Percentiles rank a stretch among this genome's conserved stretches.
These are phyloP conservation scores for Drosophila yakuba DNA, from an alignment of 1,140 invertebrate species.

Conservation along the genomic window DNA sequence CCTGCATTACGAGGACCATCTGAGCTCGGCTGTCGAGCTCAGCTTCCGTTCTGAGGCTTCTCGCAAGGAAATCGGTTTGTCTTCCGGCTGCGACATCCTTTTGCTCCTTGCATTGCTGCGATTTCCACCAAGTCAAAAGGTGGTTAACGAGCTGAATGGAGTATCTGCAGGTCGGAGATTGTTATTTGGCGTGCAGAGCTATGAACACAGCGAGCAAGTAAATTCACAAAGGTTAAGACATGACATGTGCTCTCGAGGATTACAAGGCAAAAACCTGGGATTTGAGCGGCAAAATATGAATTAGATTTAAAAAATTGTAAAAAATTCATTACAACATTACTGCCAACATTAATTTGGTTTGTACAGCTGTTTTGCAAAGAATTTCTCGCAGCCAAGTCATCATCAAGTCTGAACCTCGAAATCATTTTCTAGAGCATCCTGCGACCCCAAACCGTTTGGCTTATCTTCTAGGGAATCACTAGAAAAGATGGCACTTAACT, in stretches of 20 bases:
- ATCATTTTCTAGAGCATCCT: constrained; percentile 5
- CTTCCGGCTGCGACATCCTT: constrained; percentile 61
- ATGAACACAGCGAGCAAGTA: not conserved
- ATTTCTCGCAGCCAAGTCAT: constrained; percentile 20
- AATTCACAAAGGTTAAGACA: not conserved
- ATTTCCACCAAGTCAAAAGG: constrained; percentile 15
- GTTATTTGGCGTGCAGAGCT: constrained; percentile 9
- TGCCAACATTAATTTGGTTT: not conserved
- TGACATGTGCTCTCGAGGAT: not conserved
- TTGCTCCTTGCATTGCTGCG: constrained; percentile 60
- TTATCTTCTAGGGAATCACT: constrained; percentile 30
- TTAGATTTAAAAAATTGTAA: too few species aligned
- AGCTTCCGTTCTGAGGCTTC: constrained; percentile 53
- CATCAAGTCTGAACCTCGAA: constrained; percentile 2
- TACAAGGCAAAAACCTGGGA: not conserved
- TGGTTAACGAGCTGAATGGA: constrained; percentile 44
- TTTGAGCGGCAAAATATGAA: not conserved
- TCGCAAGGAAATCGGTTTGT: constrained; percentile 74
- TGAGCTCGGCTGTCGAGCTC: constrained; percentile 31
- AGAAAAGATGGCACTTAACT: constrained; percentile 45
- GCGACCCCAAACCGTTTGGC: constrained; percentile 23
- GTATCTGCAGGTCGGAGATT: constrained; percentile 11
- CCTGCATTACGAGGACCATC: constrained; percentile 32
- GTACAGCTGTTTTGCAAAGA: not conserved
- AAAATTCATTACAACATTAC: not conserved